Evolutionary conservation across 2,113 vertebrate species (phyloP), one percentile per base, ranked within the genome.

Genomic region (Engraulis encrasicolus): DNA sequence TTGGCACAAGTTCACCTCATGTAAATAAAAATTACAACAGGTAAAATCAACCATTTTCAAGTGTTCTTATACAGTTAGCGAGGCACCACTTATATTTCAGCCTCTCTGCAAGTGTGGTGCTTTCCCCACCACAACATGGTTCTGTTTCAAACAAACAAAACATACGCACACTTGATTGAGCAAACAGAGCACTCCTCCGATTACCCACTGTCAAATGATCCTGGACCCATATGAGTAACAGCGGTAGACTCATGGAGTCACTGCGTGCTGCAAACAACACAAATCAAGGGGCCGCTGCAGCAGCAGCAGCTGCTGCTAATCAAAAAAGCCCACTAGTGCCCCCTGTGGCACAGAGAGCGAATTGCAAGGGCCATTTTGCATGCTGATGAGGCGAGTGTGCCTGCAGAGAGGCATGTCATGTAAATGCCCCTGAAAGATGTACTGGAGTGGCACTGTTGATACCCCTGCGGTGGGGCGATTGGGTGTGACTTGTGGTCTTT

Each of bases 241-340:
- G 66, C 23, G 14, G 23, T 58, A 20, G n/a, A 34, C 27, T 74
- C 31, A 4, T 74, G 27, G 23, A 31, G n/a, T n/a, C 58, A 66
- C 19, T 11, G 27, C 79, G 7, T 50, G 18, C n/a, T 81, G n/a
- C 34, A 50, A 48, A 18, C 34, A 36, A 19, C 66, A 74, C 27
- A 74, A 74, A 74, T 74, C 66, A 50, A 37, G 19, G 36, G 80
- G 54, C 14, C 49, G 2, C 1, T n/a, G n/a, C n/a, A n/a, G n/a
- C n/a, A n/a, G n/a, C n/a, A n/a, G n/a, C n/a, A n/a, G n/a, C n/a
- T n/a, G n/a, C n/a, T 37, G 31, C 48, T 18, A 77, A 50, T 83
- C 83, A 48, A 40, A 45, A 45, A 85, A 84, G 84, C 49, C 83
- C 77, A 84, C 87, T 74, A 91, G 85, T 87, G 88, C 90, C 90